Evolutionary conservation across 2,888 invertebrate genomes (phyloP).

Genomic region (Blastobasis adustella): DNA sequence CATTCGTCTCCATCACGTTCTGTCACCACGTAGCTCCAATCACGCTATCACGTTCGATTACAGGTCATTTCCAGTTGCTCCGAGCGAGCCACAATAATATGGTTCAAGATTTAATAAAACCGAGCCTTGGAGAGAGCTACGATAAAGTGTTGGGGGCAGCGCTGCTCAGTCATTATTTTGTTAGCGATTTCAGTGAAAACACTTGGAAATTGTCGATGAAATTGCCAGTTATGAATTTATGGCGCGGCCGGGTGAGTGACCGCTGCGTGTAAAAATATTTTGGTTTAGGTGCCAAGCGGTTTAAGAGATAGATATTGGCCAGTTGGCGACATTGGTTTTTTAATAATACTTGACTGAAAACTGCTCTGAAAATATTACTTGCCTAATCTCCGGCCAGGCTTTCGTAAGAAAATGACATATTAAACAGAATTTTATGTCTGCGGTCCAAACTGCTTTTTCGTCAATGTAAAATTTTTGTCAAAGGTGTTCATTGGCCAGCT

Average conservation of each 20-base stretch:
- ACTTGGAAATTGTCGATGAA: conserved; percentile 53
- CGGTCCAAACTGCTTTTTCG: too few species aligned
- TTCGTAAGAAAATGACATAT: too few species aligned
- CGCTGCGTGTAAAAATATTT: conserved; percentile 23
- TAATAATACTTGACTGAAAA: too few species aligned
- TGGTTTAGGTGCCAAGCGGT: too few species aligned
- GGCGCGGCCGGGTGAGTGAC: conserved; percentile 27
- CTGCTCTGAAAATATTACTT: too few species aligned
- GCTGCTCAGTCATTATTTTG: conserved; percentile 55
- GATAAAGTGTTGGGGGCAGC: conserved; percentile 53
- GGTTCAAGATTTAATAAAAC: conserved; percentile 60
- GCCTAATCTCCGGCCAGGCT: too few species aligned
- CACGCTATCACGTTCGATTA: conserved; percentile 37
- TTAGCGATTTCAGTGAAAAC: conserved; percentile 60
- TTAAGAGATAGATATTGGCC: too few species aligned
- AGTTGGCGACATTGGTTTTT: too few species aligned
- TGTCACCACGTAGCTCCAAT: conserved; percentile 28
- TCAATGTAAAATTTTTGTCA: too few species aligned
- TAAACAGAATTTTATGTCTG: too few species aligned
- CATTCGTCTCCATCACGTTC: conserved; percentile 17
- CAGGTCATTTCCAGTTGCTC: conserved; percentile 43
- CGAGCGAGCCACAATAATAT: conserved; percentile 47
- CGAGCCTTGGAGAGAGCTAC: conserved; percentile 44
- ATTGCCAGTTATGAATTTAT: conserved; percentile 51
- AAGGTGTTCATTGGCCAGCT: too few species aligned